Base-by-base conservation (phyloP, 2,888 invertebrate species). In the Agrochola lota region DNA sequence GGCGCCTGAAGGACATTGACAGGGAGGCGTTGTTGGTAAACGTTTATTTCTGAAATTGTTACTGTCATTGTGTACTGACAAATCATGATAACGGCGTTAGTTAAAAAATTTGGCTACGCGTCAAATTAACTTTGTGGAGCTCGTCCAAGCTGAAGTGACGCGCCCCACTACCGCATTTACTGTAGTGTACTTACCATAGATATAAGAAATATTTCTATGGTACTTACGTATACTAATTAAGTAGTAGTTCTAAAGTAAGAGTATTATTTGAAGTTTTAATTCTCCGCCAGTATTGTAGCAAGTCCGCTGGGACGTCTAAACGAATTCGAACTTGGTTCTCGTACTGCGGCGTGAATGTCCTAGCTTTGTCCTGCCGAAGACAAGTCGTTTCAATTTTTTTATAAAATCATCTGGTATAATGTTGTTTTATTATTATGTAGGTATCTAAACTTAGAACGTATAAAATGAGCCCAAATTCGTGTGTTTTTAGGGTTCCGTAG, bases 311-410 rank as follows among this genome's bases (percentile, higher is more conserved):
- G 5, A 59, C 63, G 26, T 82, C 11, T 40, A 46, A 80, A 79
- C 68, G 43, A 40, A 78, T 68, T 74, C 23, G 59, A 68, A 78
- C n/a, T 81, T 73, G 63, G n/a, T 60, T 52, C 23, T 11, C 15
- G 23, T 23, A 74, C 62, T 77, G 71, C 67, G 68, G 59, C 71
- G 71, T 77, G 64, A 55, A 76, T 78, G 80, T 78, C 76, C 80
- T 68, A 71, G 35, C 67, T 80, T 74, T 77, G 79, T 80, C 78
- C 78, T 78, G 20, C 40, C 70, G 63, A 87, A 83, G 71, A 73
- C 3, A 5, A 35, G 26, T 63, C 26, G 20, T 75, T 52, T 64
- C 64, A 76, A n/a, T 1, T 63, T 79, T n/a, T 74, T 78, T 64
- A 64, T 46, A 35, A 68, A 49, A 81, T 46, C 26, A n/a, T 67